phyloP scores from a whole-genome alignment of 2,888 invertebrate genomes.

The Dysmachus trigonus region DNA sequence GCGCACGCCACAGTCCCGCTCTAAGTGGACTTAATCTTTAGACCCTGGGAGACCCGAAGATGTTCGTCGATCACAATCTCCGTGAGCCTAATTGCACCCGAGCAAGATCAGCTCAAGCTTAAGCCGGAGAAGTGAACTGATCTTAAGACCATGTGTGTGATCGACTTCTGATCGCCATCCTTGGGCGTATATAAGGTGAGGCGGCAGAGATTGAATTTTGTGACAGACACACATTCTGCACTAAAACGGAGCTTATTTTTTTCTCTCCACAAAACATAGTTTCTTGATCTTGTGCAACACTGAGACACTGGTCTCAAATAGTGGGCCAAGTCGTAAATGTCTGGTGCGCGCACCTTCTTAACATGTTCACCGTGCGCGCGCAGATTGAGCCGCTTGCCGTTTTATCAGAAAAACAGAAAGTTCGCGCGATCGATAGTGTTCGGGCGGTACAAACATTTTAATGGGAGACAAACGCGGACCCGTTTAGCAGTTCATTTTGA shows the following conservation, averaged over 20 bases:
- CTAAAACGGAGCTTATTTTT: background rate
- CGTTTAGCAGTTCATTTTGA: conserved; percentile 4
- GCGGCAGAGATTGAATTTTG: background rate
- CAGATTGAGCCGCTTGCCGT: background rate
- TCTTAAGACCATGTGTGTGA: conserved; percentile 18
- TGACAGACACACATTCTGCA: conserved; percentile 23
- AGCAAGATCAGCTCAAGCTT: background rate
- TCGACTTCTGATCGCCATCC: conserved; percentile 35
- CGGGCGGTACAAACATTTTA: conserved; percentile 33
- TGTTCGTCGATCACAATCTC: conserved; percentile 21
- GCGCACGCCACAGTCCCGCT: background rate
- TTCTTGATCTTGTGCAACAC: background rate
- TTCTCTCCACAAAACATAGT: conserved; percentile 3
- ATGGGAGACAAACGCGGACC: background rate
- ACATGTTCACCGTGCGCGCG: background rate
- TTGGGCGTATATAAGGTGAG: background rate
- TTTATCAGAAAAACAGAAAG: background rate
- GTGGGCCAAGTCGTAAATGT: conserved; percentile 8
- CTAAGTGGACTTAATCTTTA: conserved; percentile 3
- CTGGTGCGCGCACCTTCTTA: background rate
- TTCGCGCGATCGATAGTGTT: conserved; percentile 21
- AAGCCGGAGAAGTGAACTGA: background rate
- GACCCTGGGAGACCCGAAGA: conserved; percentile 20
- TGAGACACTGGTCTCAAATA: conserved; percentile 30
- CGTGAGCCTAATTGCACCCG: background rate